Conservation (phyloP, 35 echinoderm and acorn worm species). For the Apostichopus californicus region DNA sequence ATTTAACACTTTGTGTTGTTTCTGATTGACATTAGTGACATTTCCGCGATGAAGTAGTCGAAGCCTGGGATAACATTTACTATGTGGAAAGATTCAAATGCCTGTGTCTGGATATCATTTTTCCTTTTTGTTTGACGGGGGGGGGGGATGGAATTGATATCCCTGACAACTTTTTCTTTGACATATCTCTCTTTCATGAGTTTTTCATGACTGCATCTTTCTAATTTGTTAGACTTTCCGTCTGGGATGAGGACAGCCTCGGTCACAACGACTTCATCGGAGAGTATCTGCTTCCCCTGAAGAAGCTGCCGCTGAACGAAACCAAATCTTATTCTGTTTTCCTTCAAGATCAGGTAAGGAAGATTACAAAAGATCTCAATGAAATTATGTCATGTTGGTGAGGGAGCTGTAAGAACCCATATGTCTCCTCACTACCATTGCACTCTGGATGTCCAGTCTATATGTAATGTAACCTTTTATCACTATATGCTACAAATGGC, state of each 20-base stretch:
- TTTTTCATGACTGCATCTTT: background rate
- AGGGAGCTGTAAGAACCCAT: too few relatives aligned
- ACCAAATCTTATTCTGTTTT: constrained; percentile 54
- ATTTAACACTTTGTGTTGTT: too few relatives aligned
- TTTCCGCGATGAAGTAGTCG: too few relatives aligned
- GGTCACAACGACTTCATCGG: constrained; percentile 71
- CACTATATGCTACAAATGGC: too few relatives aligned
- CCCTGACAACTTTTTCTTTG: background rate
- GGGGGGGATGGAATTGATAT: background rate
- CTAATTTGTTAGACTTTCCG: constrained; percentile 44
- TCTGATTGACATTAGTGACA: too few relatives aligned
- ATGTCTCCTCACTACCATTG: background rate
- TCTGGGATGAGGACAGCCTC: constrained; percentile 62
- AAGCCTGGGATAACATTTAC: too few relatives aligned
- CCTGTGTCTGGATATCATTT: too few relatives aligned
- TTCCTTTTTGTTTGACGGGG: too few relatives aligned
- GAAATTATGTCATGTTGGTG: background rate
- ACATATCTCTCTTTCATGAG: background rate
- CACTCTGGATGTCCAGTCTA: too few relatives aligned
- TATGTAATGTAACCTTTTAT: too few relatives aligned
- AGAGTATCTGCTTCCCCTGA: constrained; percentile 55
- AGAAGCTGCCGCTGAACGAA: constrained; percentile 21
- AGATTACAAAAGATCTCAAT: background rate
- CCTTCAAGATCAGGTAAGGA: constrained; percentile 40
- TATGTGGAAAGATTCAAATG: too few relatives aligned